phyloP scores from a whole-genome alignment of 2,113 vertebrate genomes.

The Rutilus rutilus region DNA sequence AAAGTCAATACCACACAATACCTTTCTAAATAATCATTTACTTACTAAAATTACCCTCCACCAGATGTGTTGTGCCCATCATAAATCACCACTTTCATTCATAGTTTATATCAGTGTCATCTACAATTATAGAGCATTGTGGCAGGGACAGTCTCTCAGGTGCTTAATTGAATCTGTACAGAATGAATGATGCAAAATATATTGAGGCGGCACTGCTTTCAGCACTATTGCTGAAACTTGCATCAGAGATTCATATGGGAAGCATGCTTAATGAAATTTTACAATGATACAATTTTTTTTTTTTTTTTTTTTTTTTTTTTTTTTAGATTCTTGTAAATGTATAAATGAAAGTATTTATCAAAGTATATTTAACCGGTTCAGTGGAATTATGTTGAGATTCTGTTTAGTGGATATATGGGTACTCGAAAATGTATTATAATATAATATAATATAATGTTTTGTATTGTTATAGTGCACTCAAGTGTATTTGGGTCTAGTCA shows the following conservation, averaged over 20 bases:
- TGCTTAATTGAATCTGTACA: conserved; percentile 10
- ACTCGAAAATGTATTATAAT: neutral
- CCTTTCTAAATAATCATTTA: conserved; percentile 9
- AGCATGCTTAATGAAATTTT: neutral
- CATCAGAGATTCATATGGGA: conserved; percentile 20
- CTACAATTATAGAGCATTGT: neutral
- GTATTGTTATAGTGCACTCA: too few species aligned
- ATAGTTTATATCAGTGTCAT: neutral
- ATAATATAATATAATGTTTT: too few species aligned
- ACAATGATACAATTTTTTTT: neutral
- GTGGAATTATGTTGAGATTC: neutral
- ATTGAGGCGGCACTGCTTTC: neutral
- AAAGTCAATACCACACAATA: neutral
- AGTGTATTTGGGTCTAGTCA: too few species aligned
- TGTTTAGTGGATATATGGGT: neutral
- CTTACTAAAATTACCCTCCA: conserved; percentile 11
- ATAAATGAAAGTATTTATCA: neutral
- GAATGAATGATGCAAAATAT: conserved; percentile 1
- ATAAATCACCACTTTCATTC: neutral
- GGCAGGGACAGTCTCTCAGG: conserved; percentile 2
- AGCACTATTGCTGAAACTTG: conserved; percentile 27
- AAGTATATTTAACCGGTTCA: neutral
- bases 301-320: neutral
- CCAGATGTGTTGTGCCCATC: conserved; percentile 6
- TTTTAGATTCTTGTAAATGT: neutral